Evolutionary conservation across 2,797 vertebrate species (phyloP).

Genomic region (Coilia nasus): DNA sequence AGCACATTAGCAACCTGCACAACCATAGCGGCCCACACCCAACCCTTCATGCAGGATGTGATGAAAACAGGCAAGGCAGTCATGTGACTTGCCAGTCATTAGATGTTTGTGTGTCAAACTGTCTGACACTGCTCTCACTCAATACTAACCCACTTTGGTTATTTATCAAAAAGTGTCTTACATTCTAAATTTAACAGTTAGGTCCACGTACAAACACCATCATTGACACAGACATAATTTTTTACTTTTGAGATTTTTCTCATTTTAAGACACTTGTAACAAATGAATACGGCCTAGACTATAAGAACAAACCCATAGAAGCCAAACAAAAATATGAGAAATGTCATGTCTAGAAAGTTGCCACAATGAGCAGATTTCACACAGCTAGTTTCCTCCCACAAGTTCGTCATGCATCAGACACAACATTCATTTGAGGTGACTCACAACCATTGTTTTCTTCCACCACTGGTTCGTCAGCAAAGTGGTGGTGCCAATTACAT

Average conservation of each 20-base stretch:
- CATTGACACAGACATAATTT: no score
- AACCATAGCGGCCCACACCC: neutral
- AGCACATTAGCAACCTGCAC: neutral
- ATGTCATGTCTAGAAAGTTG: neutral
- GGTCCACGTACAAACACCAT: neutral
- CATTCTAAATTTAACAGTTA: neutral
- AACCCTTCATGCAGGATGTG: neutral
- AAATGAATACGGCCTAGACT: neutral
- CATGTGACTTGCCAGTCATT: neutral
- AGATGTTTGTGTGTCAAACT: neutral
- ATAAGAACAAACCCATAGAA: neutral
- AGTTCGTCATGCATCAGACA: neutral
- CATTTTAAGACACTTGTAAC: neutral
- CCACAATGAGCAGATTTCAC: neutral
- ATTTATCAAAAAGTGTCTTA: neutral
- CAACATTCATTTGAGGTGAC: conserved; percentile 9
- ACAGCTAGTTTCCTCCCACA: neutral
- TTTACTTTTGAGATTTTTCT: no score
- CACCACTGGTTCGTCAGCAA: neutral
- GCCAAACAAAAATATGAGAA: neutral
- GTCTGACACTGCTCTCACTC: no score
- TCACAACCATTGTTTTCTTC: neutral
- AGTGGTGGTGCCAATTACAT: neutral
- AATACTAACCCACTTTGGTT: neutral
- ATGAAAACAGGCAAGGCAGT: neutral